Evolutionary conservation across 2,888 invertebrate genomes (phyloP), one percentile per base, ranked within the genome.

Genomic region (Entomobrya proxima): DNA sequence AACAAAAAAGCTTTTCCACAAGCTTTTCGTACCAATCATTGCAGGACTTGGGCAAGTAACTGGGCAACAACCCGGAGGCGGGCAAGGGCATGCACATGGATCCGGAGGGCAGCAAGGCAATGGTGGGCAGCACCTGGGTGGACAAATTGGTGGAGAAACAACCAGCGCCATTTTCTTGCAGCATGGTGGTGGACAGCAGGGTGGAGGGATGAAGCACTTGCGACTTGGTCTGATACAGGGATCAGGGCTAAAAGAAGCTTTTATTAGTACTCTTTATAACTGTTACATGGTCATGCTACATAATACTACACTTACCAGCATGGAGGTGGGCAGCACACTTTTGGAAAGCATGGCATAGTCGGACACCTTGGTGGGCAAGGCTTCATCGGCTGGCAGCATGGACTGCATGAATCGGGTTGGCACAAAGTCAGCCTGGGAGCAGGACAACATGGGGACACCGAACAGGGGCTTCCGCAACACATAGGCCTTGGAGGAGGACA

Each of bases 141-240:
- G 89, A 47, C 89, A 89, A n/a, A 89, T 88, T 1, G 89, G 89
- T 21, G 89, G 88, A 2, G 86, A 87, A 0, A 89, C 89, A 2
- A 89, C 89, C 24, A 89, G 67, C 6, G 88, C 87, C 88, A 89
- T 88, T 75, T 88, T 88, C 79, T 88, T 89, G 87, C 89, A 89
- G 32, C 89, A 89, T 11, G 89, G 82, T 11, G 85, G 88, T 9
- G 81, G 76, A 50, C 77, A 78, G 13, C 89, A 89, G 1, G 89
- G 89, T 24, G 89, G 89, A n/a, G 88, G 89, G 44, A 89, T 86
- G 55, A 87, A 89, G 44, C 89, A 89, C 79, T 76, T 80, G 11
- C 85, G 64, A 52, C 88, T 88, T 13, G 88, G 87, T 40, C 75
- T 76, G 27, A 89, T 89, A 32, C 90, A 90, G n/a, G 90, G 89